These are phyloP conservation scores for Chelidonichthys spinosus DNA, from an alignment of 2,797 vertebrate species.

Conservation along the genomic window DNA sequence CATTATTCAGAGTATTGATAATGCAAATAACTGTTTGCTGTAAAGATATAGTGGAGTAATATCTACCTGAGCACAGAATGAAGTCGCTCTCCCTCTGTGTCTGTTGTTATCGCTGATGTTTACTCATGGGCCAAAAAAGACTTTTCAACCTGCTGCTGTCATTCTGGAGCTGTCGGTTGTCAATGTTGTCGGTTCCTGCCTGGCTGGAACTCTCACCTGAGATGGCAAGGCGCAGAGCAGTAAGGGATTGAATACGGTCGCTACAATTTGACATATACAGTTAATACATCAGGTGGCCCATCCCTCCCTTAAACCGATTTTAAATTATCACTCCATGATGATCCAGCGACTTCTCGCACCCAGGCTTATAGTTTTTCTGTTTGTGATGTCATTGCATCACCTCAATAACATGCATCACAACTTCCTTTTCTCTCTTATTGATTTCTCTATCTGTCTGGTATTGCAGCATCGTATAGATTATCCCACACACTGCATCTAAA, in stretches of 20 bases:
- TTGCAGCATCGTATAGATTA: conserved; percentile 11
- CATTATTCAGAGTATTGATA: too few species aligned
- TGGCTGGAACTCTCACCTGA: not conserved
- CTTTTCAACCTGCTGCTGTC: not conserved
- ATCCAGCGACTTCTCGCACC: not conserved
- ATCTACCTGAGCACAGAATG: too few species aligned
- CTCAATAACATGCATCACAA: conserved; percentile 1
- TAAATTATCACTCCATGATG: not conserved
- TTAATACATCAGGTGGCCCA: not conserved
- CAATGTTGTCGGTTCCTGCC: not conserved
- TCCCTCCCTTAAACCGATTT: not conserved
- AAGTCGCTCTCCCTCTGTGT: too few species aligned
- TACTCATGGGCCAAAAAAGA: not conserved
- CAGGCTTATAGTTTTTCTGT: not conserved
- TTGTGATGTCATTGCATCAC: not conserved
- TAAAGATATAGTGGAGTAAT: too few species aligned
- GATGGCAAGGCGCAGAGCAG: not conserved
- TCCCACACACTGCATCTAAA: conserved; percentile 5
- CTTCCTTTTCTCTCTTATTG: not conserved
- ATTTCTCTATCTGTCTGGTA: conserved; percentile 19
- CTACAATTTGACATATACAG: not conserved
- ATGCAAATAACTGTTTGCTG: too few species aligned
- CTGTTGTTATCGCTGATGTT: not conserved
- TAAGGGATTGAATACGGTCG: not conserved
- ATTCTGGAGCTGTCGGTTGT: not conserved